phyloP scores from a whole-genome alignment of 2,113 vertebrate genomes.

The Sinocyclocheilus anshuiensis region DNA sequence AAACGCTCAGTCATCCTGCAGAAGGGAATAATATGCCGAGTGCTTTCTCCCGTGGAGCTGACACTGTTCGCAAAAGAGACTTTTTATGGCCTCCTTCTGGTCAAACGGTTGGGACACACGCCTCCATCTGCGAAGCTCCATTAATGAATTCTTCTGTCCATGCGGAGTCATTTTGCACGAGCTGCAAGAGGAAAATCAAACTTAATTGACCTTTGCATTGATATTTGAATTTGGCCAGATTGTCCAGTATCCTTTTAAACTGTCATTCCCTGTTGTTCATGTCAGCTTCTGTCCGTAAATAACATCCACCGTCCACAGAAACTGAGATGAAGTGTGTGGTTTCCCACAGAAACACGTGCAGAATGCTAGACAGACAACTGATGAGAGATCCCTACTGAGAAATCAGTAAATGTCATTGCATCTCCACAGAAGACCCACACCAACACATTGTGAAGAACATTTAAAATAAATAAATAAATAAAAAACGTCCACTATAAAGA shows the following conservation, averaged over 20 bases:
- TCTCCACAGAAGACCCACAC: not conserved
- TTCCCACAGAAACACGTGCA: not conserved
- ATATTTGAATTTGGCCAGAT: slow-evolving; percentile 69
- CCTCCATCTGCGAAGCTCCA: slow-evolving; percentile 62
- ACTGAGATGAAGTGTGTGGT: not conserved
- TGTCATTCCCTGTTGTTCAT: slow-evolving; percentile 51
- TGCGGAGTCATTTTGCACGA: slow-evolving; percentile 57
- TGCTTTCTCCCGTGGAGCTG: slow-evolving; percentile 10
- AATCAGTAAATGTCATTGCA: slow-evolving; percentile 15
- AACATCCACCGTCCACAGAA: slow-evolving; percentile 47
- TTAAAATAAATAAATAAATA: too few species aligned
- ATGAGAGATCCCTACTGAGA: slow-evolving; percentile 2
- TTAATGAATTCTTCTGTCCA: slow-evolving; percentile 66
- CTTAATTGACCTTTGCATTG: slow-evolving; percentile 71
- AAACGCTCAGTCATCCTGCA: slow-evolving; percentile 1
- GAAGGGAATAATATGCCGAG: slow-evolving; percentile 20
- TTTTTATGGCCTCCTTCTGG: slow-evolving; percentile 54
- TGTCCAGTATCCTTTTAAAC: slow-evolving; percentile 50
- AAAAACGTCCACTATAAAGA: too few species aligned
- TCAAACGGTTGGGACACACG: slow-evolving; percentile 36
- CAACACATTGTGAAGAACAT: not conserved
- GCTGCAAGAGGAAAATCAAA: slow-evolving; percentile 60
- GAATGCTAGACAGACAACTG: not conserved
- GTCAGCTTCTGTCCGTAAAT: slow-evolving; percentile 59
- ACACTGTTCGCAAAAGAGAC: slow-evolving; percentile 11